Evolutionary conservation across 2,797 vertebrate species (phyloP), one percentile per base, ranked within the genome.

Genomic region (Ciconia nigra): DNA sequence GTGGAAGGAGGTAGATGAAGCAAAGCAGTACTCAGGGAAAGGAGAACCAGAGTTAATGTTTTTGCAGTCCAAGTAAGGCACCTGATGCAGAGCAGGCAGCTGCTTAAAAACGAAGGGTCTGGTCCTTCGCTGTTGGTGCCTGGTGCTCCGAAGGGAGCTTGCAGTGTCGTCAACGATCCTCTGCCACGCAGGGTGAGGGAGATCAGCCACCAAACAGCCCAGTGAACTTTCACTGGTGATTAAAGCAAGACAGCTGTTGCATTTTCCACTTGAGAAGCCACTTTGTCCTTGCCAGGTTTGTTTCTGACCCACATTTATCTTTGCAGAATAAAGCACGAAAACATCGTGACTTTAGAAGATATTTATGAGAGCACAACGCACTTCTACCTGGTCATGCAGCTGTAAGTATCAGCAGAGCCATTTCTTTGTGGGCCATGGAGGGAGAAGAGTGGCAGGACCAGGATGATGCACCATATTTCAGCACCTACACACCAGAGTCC

Each of bases 351-450:
- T 37, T 97, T 99, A 94, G 99, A 99, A 90, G 99, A 99, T 51
- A 99, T 99, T 97, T 99, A 99, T 1, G 99, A 99, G 97, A 99
- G 98, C 33, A 93, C 97, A 35, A 99, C 99, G 15, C 99, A 99
- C 97, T 99, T 99, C 98, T 99, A 99, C 98, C 98, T 99, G 82
- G 99, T 99, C 80, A 99, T 99, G 99, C 99, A 99, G 92, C 98
- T 99, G 99, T 99, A 98, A 99, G 99, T 99, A 83, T 4, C 42
- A 37, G 11, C 59, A 83, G 52, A 31, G 77, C 80, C 17, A 0
- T 3, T 39, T 19, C 79, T 22, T 12, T 7, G 18, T 12, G 57
- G 57, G 47, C 7, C 52, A 2, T 37, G 9, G 46, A 28, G 47
- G n/a, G 42, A 29, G 61, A 58, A 8, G 51, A 67, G 47, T 26